These are phyloP conservation scores for Danio kyathit DNA, from an alignment of 2,797 vertebrate genomes.

Conservation along the genomic window DNA sequence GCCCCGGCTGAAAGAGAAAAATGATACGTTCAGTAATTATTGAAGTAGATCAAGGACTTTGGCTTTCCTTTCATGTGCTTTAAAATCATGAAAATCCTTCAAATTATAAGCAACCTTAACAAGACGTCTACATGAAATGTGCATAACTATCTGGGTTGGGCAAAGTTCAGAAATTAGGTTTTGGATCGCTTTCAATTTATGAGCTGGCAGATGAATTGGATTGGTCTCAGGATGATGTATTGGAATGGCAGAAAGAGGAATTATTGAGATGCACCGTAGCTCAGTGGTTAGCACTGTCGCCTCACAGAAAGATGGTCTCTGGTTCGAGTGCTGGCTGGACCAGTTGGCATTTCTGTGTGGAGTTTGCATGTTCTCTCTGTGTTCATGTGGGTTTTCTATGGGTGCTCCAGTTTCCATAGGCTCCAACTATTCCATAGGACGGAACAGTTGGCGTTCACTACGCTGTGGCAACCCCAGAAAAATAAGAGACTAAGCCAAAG, in stretches of 20 bases:
- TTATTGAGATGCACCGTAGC: neutral
- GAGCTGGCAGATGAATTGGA: neutral
- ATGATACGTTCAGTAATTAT: constrained; percentile 63
- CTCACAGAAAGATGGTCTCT: too few species aligned
- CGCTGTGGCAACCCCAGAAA: too few species aligned
- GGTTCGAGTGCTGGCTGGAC: too few species aligned
- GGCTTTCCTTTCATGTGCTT: constrained; percentile 11
- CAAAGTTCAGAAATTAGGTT: neutral
- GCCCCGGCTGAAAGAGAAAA: constrained; percentile 83
- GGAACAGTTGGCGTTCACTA: too few species aligned
- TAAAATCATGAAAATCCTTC: neutral
- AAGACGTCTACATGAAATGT: constrained; percentile 9
- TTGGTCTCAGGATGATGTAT: neutral
- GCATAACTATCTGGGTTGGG: neutral
- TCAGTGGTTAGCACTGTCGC: too few species aligned
- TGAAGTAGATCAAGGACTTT: neutral
- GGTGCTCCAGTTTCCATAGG: too few species aligned
- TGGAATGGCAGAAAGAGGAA: neutral
- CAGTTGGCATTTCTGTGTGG: too few species aligned
- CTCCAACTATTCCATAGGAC: too few species aligned
- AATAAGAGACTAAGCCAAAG: too few species aligned
- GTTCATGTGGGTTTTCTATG: too few species aligned
- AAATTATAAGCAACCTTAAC: constrained; percentile 21
- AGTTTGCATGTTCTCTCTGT: too few species aligned
- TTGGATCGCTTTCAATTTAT: neutral